Conservation (phyloP, 2,797 vertebrate species). For the Hafferia zeledoni region DNA sequence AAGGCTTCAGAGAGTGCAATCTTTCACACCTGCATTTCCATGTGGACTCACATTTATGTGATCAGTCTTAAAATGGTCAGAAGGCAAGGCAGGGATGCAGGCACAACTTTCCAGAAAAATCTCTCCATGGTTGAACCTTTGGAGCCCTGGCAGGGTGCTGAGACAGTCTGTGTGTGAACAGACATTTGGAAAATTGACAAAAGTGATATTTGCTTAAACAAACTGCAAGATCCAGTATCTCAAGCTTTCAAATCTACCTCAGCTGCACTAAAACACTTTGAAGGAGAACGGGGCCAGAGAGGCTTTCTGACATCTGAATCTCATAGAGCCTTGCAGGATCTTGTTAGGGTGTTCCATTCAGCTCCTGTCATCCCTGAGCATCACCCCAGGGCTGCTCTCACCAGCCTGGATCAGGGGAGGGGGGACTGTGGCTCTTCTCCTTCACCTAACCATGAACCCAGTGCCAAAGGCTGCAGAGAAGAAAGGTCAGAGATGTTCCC, state of each 20-base stretch:
- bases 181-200: slow-evolving; percentile 53
- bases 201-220: slow-evolving; percentile 32
- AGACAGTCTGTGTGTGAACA: slow-evolving; percentile 8
- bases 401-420: neutral
- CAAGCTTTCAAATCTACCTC: neutral
- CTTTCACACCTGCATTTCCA: neutral
- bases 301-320: neutral
- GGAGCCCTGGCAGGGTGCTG: neutral
- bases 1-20: neutral
- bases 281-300: neutral
- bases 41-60: neutral
- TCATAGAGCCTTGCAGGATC: neutral
- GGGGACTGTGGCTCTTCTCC: neutral
- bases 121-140: slow-evolving; percentile 11
- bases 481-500: neutral
- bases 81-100: slow-evolving; percentile 27
- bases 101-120: slow-evolving; percentile 14
- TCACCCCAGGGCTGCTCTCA: neutral
- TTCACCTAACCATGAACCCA: neutral
- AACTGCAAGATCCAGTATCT: neutral
- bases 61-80: neutral
- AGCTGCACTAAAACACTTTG: neutral
- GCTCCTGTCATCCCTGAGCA: neutral
- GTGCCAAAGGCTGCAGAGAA: neutral
- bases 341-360: neutral